Evolutionary conservation across 2,888 invertebrate genomes (phyloP), one percentile per base, ranked within the genome.

Genomic region (Imbricaverruca yamaguchii): DNA sequence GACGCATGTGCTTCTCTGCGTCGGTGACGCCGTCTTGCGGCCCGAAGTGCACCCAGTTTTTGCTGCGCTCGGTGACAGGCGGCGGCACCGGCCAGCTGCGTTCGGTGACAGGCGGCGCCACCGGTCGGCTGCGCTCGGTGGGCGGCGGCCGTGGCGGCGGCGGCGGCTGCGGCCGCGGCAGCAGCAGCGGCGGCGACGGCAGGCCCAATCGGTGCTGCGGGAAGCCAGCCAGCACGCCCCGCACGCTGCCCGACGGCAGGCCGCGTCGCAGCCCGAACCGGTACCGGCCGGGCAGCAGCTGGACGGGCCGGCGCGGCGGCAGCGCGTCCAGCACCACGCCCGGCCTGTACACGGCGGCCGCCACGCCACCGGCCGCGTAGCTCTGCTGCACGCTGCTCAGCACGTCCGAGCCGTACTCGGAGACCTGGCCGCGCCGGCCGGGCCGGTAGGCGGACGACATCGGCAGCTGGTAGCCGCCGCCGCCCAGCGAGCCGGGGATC

Each of bases 191-290:
- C 25, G n/a, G 25, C 67, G 67, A 25, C 74, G n/a, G 65, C 74
- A 74, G 74, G 18, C 74, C 74, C 8, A n/a, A 18, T 0, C 74
- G 74, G 23, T 53, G 74, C 74, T 74, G 53, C 1, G 74, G 13
- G 74, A 53, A 74, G 13, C 23, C 74, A 10, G 74, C 21, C 74
- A 74, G 18, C 74, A 74, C 18, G 74, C 81, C 81, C 63, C 82
- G 81, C 55, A 83, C 83, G 25, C 81, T 82, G 8, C 82, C 81
- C 0, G 83, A 82, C 13, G 84, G 84, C 13, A 84, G 81, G 23
- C 84, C 84, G 11, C 84, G 81, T 53, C 84, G 81, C 39, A 84
- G 81, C 0, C 84, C 84, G 65, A 83, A 82, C 80, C 80, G 81
- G 61, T 83, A 83, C 59, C 74, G 39, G 53, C 74, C 74, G 53